Base-by-base conservation (phyloP, 23 tunicate species). In the Styela plicata region DNA sequence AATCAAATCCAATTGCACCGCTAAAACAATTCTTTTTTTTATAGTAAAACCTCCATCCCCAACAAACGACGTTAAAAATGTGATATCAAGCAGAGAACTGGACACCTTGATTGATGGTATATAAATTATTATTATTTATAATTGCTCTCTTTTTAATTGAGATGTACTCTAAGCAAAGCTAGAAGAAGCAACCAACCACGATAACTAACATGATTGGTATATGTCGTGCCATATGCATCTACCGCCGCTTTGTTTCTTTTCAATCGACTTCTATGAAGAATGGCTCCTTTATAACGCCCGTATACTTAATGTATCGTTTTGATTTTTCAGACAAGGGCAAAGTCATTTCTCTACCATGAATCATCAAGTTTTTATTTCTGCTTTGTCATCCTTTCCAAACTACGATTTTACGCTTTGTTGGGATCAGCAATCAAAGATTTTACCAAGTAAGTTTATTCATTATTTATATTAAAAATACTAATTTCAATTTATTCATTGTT, bases 401-500 rank as follows among this genome's bases (percentile, higher is more conserved):
- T 52, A 78, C 19, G 88, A 85, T 24, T 34, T 86, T 0, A 86
- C 96, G 2, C 84, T 69, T 23, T 85, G 89, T 66, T 90, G 96
- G 96, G 89, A 90, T 24, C 74, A 82, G 25, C 83, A 90, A 36
- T 80, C 83, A 1, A 81, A 77, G 52, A 70, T 86, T 63, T 63
- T 90, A 19, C 81, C 81, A 44, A 44, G 81, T 76, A 76, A 13
- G 81, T 33, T 66, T 19, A 19, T 61, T 19, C 64, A 61, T 61
- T n/a, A n/a, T n/a, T n/a, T n/a, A n/a, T n/a, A n/a, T n/a, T n/a
- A n/a, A n/a, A 13, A 44, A 44, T 44, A 5, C 57, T 44, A 7
- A 13, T 44, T 5, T 13, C 57, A 7, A 5, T 44, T 7, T 13
- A 5, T 44, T 44, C 57, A 13, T 13, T 7, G 57, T 7, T 44